Evolutionary conservation across 2,888 invertebrate genomes (phyloP).

Genomic region (Archips xylosteana): DNA sequence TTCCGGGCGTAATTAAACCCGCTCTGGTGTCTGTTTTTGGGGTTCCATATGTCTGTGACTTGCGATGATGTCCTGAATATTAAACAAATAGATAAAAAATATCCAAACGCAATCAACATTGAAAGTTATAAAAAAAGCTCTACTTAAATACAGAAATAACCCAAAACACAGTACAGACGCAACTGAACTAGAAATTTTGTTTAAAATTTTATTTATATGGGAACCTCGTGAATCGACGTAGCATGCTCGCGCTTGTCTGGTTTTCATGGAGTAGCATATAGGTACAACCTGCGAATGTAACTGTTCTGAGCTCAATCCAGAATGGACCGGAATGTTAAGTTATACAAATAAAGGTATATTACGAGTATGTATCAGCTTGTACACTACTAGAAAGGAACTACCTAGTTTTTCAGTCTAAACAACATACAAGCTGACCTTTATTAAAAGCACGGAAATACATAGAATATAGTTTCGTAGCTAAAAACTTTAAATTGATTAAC

Average conservation of each 20-base stretch:
- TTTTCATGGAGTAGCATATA: background rate
- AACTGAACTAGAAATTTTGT: background rate
- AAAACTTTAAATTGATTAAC: too few relatives aligned
- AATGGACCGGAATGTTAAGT: background rate
- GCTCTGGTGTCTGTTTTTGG: slow-evolving; percentile 60
- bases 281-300: background rate
- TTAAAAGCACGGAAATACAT: too few relatives aligned
- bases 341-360: background rate
- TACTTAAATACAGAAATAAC: background rate
- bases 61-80: background rate
- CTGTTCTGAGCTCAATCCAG: background rate
- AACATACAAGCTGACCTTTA: background rate
- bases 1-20: slow-evolving; percentile 69
- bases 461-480: too few relatives aligned
- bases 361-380: background rate
- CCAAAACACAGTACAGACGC: background rate
- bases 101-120: too few relatives aligned
- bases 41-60: slow-evolving; percentile 46
- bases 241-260: background rate
- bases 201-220: background rate
- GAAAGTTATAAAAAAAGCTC: background rate
- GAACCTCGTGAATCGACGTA: background rate
- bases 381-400: background rate
- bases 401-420: background rate
- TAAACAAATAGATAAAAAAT: background rate